Percentiles rank a stretch among this genome's conserved stretches.
phyloP scores from a whole-genome alignment of 2,888 invertebrate genomes.

The Gerris lacustris region DNA sequence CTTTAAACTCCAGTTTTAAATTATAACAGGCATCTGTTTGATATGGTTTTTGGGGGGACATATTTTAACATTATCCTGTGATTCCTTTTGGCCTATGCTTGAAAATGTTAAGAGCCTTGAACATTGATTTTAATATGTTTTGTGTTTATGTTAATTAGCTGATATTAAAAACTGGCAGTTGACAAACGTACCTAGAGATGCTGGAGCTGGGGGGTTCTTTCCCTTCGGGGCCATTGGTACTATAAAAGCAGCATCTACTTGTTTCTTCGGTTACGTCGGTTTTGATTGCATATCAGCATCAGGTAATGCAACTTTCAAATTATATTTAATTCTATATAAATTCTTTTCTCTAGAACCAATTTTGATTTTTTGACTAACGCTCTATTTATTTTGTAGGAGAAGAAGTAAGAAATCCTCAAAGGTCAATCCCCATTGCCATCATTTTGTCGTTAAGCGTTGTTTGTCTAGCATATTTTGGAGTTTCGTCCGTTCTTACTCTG shows the following conservation, averaged over 20 bases:
- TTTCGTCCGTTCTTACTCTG: constrained; percentile 77
- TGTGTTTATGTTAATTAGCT: constrained; percentile 34
- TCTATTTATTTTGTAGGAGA: constrained; percentile 48
- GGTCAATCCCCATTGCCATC: constrained; percentile 78
- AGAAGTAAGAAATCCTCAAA: constrained; percentile 78
- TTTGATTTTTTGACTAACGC: too few relatives aligned
- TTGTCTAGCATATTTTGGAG: constrained; percentile 80
- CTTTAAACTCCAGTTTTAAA: too few relatives aligned
- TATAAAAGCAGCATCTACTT: constrained; percentile 37
- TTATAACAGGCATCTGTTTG: too few relatives aligned
- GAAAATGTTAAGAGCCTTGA: too few relatives aligned
- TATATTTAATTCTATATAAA: too few relatives aligned
- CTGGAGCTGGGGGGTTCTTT: constrained; percentile 44
- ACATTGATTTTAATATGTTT: too few relatives aligned
- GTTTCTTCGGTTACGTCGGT: constrained; percentile 49
- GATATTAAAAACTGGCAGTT: constrained; percentile 46
- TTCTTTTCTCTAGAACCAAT: too few relatives aligned
- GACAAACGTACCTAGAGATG: constrained; percentile 35
- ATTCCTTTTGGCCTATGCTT: too few relatives aligned
- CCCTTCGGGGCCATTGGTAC: constrained; percentile 39
- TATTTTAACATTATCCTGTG: too few relatives aligned
- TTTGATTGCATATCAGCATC: constrained; percentile 43
- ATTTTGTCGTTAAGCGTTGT: constrained; percentile 69
- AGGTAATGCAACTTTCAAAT: constrained; percentile 33
- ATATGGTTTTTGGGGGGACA: too few relatives aligned